Evolutionary conservation across 2,888 invertebrate species (phyloP).

Genomic region (Biston betularia): DNA sequence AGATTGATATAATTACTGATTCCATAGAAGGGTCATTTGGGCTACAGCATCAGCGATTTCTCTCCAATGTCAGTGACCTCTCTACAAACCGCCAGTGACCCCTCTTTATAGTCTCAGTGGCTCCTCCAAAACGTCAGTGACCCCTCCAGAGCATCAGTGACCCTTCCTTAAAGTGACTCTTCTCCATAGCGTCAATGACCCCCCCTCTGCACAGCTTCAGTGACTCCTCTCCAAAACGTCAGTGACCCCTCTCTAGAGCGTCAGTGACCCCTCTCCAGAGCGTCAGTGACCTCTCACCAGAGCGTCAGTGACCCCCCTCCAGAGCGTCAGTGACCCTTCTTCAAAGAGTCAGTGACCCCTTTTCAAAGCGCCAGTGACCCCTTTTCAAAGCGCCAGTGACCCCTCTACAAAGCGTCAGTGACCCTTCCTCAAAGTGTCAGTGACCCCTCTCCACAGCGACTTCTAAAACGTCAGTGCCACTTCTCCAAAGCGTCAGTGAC

Average conservation of each 20-base stretch:
- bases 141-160: neutral
- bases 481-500: neutral
- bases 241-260: neutral
- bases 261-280: neutral
- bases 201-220: neutral
- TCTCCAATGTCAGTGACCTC: neutral
- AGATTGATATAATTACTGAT: too few relatives aligned
- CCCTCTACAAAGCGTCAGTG: neutral
- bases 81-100: neutral
- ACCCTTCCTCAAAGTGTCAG: neutral
- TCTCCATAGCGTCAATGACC: neutral
- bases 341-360: neutral
- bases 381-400: neutral
- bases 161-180: neutral
- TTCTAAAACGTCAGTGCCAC: neutral
- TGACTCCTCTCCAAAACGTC: neutral
- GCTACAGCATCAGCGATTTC: neutral
- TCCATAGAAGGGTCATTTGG: too few relatives aligned
- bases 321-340: neutral
- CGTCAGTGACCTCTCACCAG: neutral
- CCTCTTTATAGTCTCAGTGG: neutral
- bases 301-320: neutral
- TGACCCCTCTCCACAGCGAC: neutral
- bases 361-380: neutral
- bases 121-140: neutral